Evolutionary conservation across 2,888 invertebrate genomes (phyloP).

Genomic region (Axea sp.): DNA sequence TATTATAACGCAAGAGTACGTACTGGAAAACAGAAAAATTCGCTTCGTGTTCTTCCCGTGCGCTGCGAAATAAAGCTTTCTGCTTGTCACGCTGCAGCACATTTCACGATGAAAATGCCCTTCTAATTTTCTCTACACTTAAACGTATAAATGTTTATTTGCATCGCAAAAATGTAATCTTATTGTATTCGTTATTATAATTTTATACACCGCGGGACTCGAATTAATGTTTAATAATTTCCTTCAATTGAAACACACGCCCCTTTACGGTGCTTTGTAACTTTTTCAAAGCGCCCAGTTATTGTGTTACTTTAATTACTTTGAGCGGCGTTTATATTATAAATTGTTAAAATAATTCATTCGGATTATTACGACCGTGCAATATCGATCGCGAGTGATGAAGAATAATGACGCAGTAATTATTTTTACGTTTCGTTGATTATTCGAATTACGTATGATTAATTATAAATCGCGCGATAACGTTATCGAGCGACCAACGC

Average conservation of each 20-base stretch:
- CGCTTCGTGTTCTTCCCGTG: conserved; percentile 24
- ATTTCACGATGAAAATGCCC: conserved; percentile 10
- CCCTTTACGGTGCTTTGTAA: no score
- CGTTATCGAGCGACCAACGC: no score
- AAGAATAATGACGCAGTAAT: no score
- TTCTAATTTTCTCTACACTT: conserved; percentile 1
- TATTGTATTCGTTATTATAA: conserved; percentile 1
- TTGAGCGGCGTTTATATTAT: no score
- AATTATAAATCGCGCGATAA: no score
- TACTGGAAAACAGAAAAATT: conserved; percentile 25
- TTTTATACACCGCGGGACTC: background rate
- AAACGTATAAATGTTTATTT: conserved; percentile 9
- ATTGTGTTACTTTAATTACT: no score
- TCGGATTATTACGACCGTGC: no score
- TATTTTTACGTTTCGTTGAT: no score
- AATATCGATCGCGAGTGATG: no score
- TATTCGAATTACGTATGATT: no score
- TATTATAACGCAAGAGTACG: conserved; percentile 32
- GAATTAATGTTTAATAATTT: background rate
- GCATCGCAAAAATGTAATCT: background rate
- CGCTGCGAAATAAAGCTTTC: conserved; percentile 5
- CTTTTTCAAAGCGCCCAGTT: background rate
- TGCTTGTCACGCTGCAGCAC: conserved; percentile 10
- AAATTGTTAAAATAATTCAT: no score
- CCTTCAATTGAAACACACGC: no score